These are phyloP conservation scores for Centrocercus urophasianus DNA, from an alignment of 2,113 vertebrate genomes.

Conservation along the genomic window DNA sequence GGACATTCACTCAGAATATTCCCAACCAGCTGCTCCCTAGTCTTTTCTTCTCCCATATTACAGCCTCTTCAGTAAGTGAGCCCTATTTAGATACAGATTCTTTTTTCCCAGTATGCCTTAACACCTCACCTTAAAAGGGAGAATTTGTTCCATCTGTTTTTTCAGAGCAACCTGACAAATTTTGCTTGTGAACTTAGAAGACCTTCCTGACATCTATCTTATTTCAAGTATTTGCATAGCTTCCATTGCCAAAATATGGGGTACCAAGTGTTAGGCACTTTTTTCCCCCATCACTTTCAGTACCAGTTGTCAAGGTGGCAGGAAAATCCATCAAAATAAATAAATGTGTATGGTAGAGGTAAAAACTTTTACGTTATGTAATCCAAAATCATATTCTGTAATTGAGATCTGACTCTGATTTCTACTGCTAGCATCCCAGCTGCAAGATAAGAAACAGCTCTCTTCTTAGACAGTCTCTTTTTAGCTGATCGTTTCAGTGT, in stretches of 20 bases:
- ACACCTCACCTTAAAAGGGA: background rate
- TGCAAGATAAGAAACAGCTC: background rate
- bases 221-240: background rate
- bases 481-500: background rate
- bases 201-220: background rate
- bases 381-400: background rate
- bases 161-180: background rate
- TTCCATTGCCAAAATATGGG: background rate
- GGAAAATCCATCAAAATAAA: background rate
- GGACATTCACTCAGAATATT: constrained; percentile 19
- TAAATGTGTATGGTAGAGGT: background rate
- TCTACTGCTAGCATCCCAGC: background rate
- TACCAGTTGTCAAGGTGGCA: background rate
- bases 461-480: background rate
- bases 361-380: background rate
- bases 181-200: background rate
- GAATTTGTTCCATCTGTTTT: background rate
- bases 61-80: background rate
- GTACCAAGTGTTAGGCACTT: accelerated
- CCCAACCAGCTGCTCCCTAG: background rate
- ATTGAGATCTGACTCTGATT: background rate
- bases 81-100: background rate
- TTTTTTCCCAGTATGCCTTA: background rate
- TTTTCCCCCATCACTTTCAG: background rate
- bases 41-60: background rate